These are phyloP conservation scores for Monarcha castaneiventris DNA, from an alignment of 2,113 vertebrate genomes.

Conservation along the genomic window DNA sequence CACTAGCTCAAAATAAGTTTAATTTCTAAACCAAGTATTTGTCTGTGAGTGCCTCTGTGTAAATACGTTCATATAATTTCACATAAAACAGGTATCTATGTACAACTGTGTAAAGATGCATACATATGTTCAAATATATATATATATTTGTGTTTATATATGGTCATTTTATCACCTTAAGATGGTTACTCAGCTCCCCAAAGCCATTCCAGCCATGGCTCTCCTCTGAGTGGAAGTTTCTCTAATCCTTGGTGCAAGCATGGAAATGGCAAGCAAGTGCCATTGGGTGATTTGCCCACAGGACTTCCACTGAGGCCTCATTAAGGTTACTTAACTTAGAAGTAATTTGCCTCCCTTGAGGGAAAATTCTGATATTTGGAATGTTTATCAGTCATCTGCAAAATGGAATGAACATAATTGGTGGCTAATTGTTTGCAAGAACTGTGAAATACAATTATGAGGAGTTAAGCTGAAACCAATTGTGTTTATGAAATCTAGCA, in stretches of 20 bases:
- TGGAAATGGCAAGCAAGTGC: not conserved
- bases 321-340: not conserved
- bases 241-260: not conserved
- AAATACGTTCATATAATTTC: accelerated
- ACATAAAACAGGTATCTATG: no score
- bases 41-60: not conserved
- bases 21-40: not conserved
- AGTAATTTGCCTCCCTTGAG: constrained; percentile 28
- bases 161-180: not conserved
- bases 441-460: constrained; percentile 43
- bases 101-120: no score
- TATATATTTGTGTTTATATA: not conserved
- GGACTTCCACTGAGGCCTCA: not conserved
- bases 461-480: constrained; percentile 45
- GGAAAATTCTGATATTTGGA: constrained; percentile 30
- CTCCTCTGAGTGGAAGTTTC: not conserved
- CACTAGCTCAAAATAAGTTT: not conserved
- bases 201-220: not conserved
- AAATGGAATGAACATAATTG: constrained; percentile 50
- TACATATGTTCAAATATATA: no score
- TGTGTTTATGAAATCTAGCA: constrained; percentile 54
- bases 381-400: constrained; percentile 42
- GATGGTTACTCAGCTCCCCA: not conserved
- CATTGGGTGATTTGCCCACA: not conserved
- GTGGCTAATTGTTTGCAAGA: constrained; percentile 63